These are phyloP conservation scores for Zapornia atra DNA, from an alignment of 2,113 vertebrate species.

Conservation along the genomic window DNA sequence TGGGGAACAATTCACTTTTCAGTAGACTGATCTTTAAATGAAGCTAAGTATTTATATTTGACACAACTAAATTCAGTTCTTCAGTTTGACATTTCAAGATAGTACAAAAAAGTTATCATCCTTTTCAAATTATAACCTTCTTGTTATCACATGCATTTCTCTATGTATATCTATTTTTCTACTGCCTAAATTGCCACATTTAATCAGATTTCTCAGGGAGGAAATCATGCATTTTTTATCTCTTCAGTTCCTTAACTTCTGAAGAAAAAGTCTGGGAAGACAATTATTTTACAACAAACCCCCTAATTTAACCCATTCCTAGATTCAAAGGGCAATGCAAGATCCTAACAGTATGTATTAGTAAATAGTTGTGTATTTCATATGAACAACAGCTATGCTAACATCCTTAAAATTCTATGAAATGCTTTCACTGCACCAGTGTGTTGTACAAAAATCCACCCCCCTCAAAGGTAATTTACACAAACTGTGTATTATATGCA, in stretches of 20 bases:
- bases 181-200: not conserved
- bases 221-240: not conserved
- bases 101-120: not conserved
- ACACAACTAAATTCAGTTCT: not conserved
- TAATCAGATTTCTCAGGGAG: not conserved
- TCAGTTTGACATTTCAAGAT: not conserved
- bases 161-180: not conserved
- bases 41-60: conserved; percentile 1
- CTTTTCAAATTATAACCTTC: not conserved
- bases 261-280: not conserved
- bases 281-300: not conserved
- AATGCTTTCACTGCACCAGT: not conserved
- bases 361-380: not conserved
- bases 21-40: not conserved
- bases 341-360: not conserved
- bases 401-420: not conserved
- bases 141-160: not conserved
- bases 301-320: not conserved
- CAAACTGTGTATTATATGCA: not conserved
- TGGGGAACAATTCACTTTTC: not conserved
- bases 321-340: not conserved
- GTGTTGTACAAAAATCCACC: not conserved
- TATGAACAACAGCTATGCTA: not conserved
- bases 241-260: not conserved
- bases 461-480: not conserved